Base-by-base conservation (phyloP, 1,140 invertebrate species). In the Magallana ariakensis region DNA sequence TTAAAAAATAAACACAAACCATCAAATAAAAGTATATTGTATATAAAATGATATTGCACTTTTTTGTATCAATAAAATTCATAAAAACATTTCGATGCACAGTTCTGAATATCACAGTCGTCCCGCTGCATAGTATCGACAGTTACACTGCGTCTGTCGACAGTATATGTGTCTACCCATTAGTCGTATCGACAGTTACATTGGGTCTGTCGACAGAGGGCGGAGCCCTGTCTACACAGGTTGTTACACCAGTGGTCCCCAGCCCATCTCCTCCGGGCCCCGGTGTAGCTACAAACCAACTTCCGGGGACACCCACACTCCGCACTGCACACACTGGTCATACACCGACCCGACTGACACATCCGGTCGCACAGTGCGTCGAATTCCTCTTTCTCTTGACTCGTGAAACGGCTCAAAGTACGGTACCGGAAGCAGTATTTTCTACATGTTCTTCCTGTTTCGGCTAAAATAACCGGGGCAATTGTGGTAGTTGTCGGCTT, bases 181-280 rank as follows among this genome's bases (percentile, higher is more conserved):
- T 26, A 70, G 8, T 19, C 66, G 33, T 70, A 70, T 26, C 33
- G 66, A 70, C 66, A 70, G 9, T 22, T 33, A 22, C 66, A 70
- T 9, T 70, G 66, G 33, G 66, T 70, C 33, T 26, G 66, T 70
- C 66, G 22, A 70, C 66, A 70, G 22, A 70, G 15, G 13, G 66
- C 22, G 11, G 66, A 70, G 15, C 66, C 19, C 6, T 26, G 19
- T 70, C 66, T 33, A 70, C 66, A 70, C 10, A 70, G 8, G 11
- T 70, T 70, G 33, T 70, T 70, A 70, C 66, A 70, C 66, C 66
- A 70, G 22, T 22, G 19, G 8, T 70, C 66, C 22, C 66, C 66
- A 3, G 66, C 66, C 66, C 66, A 70, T 0, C 66, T 19, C 26
- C 66, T 33, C 13, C 66, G 22, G 22, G 19, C 11, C 13, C 66